Evolutionary conservation across 2,797 vertebrate species (phyloP), one percentile per base, ranked within the genome.

Genomic region (Urocyon cinereoargenteus): DNA sequence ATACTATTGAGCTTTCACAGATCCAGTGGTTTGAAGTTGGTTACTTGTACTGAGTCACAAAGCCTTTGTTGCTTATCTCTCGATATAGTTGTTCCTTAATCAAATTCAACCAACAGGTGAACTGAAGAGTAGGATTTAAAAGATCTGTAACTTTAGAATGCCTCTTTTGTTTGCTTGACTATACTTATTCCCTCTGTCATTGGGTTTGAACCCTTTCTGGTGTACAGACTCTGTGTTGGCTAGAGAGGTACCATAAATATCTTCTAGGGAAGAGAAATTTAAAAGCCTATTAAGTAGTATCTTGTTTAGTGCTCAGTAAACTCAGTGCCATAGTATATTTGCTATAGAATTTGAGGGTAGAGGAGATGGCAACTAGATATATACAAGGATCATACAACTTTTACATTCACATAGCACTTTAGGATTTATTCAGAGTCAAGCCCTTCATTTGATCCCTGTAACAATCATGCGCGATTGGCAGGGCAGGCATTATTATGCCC

Each of bases 41-140:
- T 90, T 94, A 68, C 77, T 34, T 81, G 2, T 78, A 34, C 36
- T 96, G 72, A 86, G 53, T 94, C 26, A 73, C 55, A 62, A 88
- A 82, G 21, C 18, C n/a, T 82, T 18, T 70, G 14, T 78, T 87
- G 53, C 19, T 90, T 95, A 51, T 82, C 95, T 94, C 53, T 95
- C 93, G 28, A 12, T 79, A 16, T 70, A 68, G 68, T 88, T 83
- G 34, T 91, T 94, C 21, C 22, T 79, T 87, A 84, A 70, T 90
- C 24, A 96, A 40, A 53, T 93, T 34, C n/a, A 84, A 75, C 24
- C n/a, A 85, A 66, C 11, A 70, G 51, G 53, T 79, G 62, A 94
- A 62, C 89, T 88, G 90, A 79, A 77, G 77, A 62, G 59, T 70
- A 66, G 24, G 36, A 55, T 68, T 75, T 93, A 77, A 53, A 94